A percentile compares a stretch with the other conserved stretches of the same genome.
These are phyloP conservation scores for Zootoca vivipara DNA, from an alignment of 2,113 vertebrate genomes.

Conservation along the genomic window DNA sequence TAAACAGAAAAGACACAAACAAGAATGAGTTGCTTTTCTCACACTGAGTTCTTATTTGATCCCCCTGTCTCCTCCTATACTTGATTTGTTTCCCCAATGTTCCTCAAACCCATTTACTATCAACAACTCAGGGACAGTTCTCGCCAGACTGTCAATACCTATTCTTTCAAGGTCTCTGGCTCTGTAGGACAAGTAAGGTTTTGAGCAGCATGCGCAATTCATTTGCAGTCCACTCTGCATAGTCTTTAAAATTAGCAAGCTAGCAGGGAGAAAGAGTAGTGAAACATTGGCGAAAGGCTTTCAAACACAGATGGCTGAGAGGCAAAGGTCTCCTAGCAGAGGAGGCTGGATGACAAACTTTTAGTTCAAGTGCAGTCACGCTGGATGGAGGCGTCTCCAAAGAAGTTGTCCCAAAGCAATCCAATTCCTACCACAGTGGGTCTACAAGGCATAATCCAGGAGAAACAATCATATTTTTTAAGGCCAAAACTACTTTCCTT, in stretches of 20 bases:
- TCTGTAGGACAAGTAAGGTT: conserved; percentile 41
- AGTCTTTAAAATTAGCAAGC: conserved; percentile 46
- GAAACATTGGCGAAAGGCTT: conserved; percentile 50
- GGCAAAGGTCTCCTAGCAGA: conserved; percentile 49
- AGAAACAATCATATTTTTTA: conserved; percentile 3
- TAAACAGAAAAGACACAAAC: conserved; percentile 37
- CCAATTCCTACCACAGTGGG: conserved; percentile 14
- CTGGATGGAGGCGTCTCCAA: conserved; percentile 36
- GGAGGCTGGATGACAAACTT: conserved; percentile 27
- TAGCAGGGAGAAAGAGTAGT: conserved; percentile 13
- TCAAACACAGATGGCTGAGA: conserved; percentile 49
- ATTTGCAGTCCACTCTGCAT: conserved; percentile 48
- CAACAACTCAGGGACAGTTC: conserved; percentile 57
- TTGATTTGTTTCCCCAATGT: conserved; percentile 3
- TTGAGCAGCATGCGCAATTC: conserved; percentile 57
- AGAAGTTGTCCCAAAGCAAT: conserved; percentile 29
- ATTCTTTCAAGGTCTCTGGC: conserved; percentile 53
- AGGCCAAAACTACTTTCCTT: conserved; percentile 23
- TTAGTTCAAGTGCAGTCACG: conserved; percentile 60
- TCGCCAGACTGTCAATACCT: conserved; percentile 39
- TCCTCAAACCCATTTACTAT: conserved; percentile 36
- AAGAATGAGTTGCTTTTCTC: conserved; percentile 47
- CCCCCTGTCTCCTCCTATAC: neutral
- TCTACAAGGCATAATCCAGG: conserved; percentile 47
- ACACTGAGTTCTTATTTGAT: neutral